These are phyloP conservation scores for Bacillus rossius DNA, from an alignment of 1,140 invertebrate genomes.

Conservation along the genomic window DNA sequence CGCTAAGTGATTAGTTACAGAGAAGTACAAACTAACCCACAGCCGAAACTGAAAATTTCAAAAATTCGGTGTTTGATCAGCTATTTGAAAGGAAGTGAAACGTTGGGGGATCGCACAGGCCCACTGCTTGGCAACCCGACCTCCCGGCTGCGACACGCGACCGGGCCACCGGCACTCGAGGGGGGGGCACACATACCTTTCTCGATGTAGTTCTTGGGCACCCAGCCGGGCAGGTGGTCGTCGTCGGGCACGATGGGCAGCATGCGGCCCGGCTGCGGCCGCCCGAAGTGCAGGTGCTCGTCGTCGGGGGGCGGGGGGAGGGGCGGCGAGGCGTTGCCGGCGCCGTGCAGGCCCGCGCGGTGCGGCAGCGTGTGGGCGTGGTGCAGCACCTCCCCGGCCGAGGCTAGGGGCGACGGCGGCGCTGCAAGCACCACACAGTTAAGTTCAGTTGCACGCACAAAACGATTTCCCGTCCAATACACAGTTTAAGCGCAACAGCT, in stretches of 20 bases:
- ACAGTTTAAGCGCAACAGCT: too few species aligned
- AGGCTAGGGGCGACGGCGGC: slow-evolving; percentile 65
- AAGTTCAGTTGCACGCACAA: too few species aligned
- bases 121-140: too few species aligned
- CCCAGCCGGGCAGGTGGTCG: slow-evolving; percentile 80
- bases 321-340: slow-evolving; percentile 54
- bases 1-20: too few species aligned
- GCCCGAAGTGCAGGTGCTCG: slow-evolving; percentile 67
- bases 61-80: too few species aligned
- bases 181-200: slow-evolving; percentile 74
- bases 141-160: too few species aligned
- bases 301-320: slow-evolving; percentile 73
- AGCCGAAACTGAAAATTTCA: too few species aligned
- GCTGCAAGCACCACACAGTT: slow-evolving; percentile 43
- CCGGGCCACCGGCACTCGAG: too few species aligned
- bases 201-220: slow-evolving; percentile 95
- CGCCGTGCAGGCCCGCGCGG: slow-evolving; percentile 17
- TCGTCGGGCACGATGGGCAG: slow-evolving; percentile 81
- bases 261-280: slow-evolving; percentile 54
- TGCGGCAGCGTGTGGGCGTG: slow-evolving; percentile 38
- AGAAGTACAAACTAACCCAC: too few species aligned
- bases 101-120: too few species aligned
- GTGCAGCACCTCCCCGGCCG: slow-evolving; percentile 51
- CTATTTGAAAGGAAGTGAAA: too few species aligned
- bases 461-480: too few species aligned